Percentiles rank a stretch among this genome's conserved stretches.
Conservation (phyloP, 2,113 vertebrate genomes). For the Ameiurus melas region DNA sequence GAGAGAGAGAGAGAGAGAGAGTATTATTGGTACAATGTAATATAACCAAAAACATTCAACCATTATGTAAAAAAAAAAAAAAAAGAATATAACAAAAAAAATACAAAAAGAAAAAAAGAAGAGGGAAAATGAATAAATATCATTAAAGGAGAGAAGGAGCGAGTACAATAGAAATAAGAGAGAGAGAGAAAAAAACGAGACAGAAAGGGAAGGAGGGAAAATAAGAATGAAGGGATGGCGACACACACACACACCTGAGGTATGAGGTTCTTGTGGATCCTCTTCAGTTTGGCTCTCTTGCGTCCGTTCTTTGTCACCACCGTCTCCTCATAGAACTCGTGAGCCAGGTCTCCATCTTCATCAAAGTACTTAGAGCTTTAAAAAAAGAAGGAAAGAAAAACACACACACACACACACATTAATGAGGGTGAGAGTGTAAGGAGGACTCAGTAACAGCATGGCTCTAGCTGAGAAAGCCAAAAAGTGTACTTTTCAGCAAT, state of each 20-base stretch:
- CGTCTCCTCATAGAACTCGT: slow-evolving; percentile 98
- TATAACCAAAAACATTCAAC: too few relatives aligned
- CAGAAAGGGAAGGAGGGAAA: too few relatives aligned
- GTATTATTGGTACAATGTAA: too few relatives aligned
- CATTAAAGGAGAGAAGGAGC: too few relatives aligned
- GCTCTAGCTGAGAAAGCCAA: background rate
- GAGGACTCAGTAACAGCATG: background rate
- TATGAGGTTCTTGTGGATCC: slow-evolving; percentile 94
- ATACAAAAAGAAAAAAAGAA: too few relatives aligned
- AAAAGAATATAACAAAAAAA: too few relatives aligned
- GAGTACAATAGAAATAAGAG: too few relatives aligned
- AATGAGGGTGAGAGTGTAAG: background rate
- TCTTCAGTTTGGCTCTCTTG: slow-evolving; percentile 93
- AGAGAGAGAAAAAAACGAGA: too few relatives aligned
- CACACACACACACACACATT: background rate
- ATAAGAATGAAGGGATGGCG: too few relatives aligned
- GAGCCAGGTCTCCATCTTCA: slow-evolving; percentile 95
- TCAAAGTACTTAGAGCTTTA: slow-evolving; percentile 94
- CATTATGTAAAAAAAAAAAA: too few relatives aligned
- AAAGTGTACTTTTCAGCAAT: background rate
- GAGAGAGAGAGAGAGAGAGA: background rate
- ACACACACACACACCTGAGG: slow-evolving; percentile 82
- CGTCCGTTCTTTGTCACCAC: slow-evolving; percentile 96
- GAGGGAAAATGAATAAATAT: too few relatives aligned
- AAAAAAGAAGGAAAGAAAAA: background rate